Conservation (phyloP, 2,888 invertebrate species). For the Leptothorax acervorum region DNA sequence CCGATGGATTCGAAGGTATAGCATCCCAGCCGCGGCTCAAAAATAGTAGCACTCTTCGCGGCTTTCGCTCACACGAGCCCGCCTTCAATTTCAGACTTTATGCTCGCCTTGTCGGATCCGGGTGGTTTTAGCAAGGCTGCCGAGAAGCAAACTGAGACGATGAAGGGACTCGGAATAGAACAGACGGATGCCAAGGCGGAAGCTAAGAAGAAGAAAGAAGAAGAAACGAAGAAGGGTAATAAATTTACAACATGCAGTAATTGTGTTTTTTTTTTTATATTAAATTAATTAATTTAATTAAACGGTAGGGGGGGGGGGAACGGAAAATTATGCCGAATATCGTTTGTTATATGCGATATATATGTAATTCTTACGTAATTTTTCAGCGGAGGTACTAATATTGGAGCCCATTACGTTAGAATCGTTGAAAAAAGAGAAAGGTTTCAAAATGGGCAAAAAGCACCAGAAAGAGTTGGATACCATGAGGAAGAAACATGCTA, state of each 20-base stretch:
- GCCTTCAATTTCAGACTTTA: conserved; percentile 91
- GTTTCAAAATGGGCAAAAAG: conserved; percentile 86
- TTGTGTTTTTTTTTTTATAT: neutral
- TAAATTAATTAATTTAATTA: neutral
- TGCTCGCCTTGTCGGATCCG: conserved; percentile 98
- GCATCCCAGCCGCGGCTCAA: conserved; percentile 46
- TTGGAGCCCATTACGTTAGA: conserved; percentile 86
- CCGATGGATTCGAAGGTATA: conserved; percentile 90
- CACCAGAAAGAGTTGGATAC: conserved; percentile 89
- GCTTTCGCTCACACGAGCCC: conserved; percentile 34
- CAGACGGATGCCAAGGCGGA: conserved; percentile 85
- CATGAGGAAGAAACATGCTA: conserved; percentile 88
- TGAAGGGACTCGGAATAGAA: conserved; percentile 90
- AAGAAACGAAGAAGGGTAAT: conserved; percentile 82
- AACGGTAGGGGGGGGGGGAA: neutral
- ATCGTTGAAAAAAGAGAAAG: conserved; percentile 86
- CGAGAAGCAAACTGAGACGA: conserved; percentile 88
- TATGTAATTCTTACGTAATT: conserved; percentile 21
- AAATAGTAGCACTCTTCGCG: conserved; percentile 11
- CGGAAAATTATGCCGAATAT: neutral
- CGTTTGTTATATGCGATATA: neutral
- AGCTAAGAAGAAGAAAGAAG: conserved; percentile 83
- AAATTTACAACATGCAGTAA: neutral
- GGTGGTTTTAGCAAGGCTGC: conserved; percentile 90
- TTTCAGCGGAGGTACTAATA: conserved; percentile 79